Evolutionary conservation across 2,797 vertebrate genomes (phyloP), one percentile per base, ranked within the genome.

Genomic region (Denticeps clupeoides): DNA sequence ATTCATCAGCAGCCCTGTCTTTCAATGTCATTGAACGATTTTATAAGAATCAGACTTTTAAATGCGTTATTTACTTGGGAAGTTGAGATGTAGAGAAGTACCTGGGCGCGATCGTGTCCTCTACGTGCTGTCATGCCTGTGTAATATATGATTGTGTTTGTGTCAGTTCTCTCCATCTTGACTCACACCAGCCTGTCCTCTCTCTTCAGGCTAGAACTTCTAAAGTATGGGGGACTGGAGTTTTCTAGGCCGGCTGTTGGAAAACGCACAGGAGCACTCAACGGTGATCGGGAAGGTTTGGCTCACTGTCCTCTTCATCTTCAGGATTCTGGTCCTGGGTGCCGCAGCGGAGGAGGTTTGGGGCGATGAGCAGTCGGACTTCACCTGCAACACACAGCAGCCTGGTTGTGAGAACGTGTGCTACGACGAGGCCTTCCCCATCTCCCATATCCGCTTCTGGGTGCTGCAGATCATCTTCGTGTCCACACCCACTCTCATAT

Each of bases 301-400:
- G 94, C 81, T 99, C 82, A 97, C 94, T 0, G 93, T 97, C 60
- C 88, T 97, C 69, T 99, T 98, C 86, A 95, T 97, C 86, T 99
- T 99, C 87, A 80, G 94, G 68, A 99, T 99, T 77, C 73, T 99
- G 81, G 91, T 97, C 65, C 78, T 99, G 70, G 94, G 94, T 32
- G 85, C 93, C 0, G 94, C 90, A 0, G 91, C 90, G 0, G 94
- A 99, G 62, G 89, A 93, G 49, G 93, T 99, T 26, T 99, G 94
- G 94, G 93, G 93, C 1, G 93, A 98, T 1, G 94, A 99, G 65
- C 94, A 99, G 78, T 91, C 93, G 0, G 93, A 95, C 78, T 99
- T 99, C 80, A 91, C 85, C 19, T 97, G 94, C 70, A 97, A 98
- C 82, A 98, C 93, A 0, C 90, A 95, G 63, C 94, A 98, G 68